These are phyloP conservation scores for Melanotaenia boesemani DNA, from an alignment of 2,797 vertebrate genomes.

Conservation along the genomic window DNA sequence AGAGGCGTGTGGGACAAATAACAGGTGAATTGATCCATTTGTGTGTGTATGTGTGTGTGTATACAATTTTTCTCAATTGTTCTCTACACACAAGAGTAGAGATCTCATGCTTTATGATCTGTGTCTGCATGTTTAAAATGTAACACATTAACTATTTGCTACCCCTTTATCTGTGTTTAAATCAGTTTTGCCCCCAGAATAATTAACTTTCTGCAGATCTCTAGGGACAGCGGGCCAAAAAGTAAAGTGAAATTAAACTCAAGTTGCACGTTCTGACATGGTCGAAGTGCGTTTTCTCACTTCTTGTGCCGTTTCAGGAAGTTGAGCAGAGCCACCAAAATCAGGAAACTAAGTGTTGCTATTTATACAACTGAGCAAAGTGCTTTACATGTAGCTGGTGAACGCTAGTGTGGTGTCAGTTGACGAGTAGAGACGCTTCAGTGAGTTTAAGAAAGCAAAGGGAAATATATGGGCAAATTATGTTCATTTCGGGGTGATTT, in stretches of 20 bases:
- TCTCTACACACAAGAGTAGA: not conserved
- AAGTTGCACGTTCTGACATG: constrained; percentile 31
- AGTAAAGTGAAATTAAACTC: not conserved
- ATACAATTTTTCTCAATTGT: not conserved
- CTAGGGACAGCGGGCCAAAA: not conserved
- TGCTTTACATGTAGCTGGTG: constrained; percentile 35
- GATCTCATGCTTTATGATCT: not conserved
- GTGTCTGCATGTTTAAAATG: not conserved
- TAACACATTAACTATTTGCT: not conserved
- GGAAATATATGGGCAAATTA: constrained; percentile 23
- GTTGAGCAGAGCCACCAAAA: constrained; percentile 77
- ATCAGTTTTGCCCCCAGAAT: not conserved
- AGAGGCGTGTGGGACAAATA: constrained; percentile 30
- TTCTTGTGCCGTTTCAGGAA: constrained; percentile 85
- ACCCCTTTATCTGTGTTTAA: not conserved
- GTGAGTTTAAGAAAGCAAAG: not conserved
- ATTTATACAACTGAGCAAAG: constrained; percentile 75
- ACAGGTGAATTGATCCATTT: constrained; percentile 39
- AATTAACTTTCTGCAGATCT: not conserved
- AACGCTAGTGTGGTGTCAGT: constrained; percentile 46
- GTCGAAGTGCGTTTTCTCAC: constrained; percentile 59
- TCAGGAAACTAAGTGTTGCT: constrained; percentile 84
- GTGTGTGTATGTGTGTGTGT: not conserved
- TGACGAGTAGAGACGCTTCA: constrained; percentile 16
- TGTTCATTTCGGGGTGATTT: constrained; percentile 46